phyloP scores from a whole-genome alignment of 2,888 invertebrate species.

The Seladonia tumulorum region DNA sequence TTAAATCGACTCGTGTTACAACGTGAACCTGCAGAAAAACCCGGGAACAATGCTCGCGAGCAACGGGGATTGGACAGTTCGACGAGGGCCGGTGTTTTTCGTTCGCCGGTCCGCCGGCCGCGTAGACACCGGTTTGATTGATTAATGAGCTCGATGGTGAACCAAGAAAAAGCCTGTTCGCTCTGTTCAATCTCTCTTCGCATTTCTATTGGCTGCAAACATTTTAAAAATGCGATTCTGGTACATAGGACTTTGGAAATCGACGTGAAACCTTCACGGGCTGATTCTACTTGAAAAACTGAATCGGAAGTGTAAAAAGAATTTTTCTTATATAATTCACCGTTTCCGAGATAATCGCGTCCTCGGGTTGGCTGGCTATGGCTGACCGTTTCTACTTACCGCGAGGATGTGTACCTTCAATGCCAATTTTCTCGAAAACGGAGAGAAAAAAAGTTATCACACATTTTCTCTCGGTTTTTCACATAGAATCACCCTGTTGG shows the following conservation, averaged over 20 bases:
- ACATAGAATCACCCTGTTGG: background rate
- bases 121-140: background rate
- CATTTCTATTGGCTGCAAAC: background rate
- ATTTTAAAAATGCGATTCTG: background rate
- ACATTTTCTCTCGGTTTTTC: background rate
- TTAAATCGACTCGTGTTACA: conserved; percentile 64
- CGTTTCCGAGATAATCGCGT: background rate
- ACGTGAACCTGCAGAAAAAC: conserved; percentile 42
- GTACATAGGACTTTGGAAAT: background rate
- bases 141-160: background rate
- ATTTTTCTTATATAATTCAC: background rate
- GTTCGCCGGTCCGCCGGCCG: background rate
- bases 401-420: background rate
- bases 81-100: background rate
- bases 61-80: conserved; percentile 6
- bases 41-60: conserved; percentile 48
- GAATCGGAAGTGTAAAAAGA: background rate
- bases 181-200: background rate
- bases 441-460: background rate
- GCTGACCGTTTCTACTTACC: background rate
- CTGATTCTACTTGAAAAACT: background rate
- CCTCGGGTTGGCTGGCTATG: background rate
- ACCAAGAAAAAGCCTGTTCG: background rate
- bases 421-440: background rate
- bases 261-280: no score